These are phyloP conservation scores for Sesamia nonagrioides DNA, from an alignment of 1,140 invertebrate species.

Conservation along the genomic window DNA sequence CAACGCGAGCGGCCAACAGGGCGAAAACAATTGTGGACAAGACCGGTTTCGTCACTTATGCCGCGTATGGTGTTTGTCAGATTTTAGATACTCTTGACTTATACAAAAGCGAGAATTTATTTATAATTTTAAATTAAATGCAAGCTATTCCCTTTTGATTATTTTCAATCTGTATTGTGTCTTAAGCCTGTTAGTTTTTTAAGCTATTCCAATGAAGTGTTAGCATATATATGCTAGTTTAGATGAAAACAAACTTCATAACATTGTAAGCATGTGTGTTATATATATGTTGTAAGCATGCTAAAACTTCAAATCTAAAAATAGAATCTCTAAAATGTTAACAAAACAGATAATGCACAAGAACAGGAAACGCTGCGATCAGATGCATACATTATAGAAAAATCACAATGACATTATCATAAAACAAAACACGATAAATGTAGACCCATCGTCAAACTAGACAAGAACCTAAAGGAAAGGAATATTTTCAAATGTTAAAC, in stretches of 20 bases:
- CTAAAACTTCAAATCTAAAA: too few species aligned
- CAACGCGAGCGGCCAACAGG: constrained; percentile 63
- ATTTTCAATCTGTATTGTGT: too few species aligned
- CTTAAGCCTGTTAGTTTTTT: too few species aligned
- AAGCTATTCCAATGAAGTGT: not conserved
- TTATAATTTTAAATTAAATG: not conserved
- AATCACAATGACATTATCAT: too few species aligned
- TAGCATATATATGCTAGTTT: too few species aligned
- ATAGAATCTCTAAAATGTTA: too few species aligned
- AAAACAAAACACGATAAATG: constrained; percentile 1
- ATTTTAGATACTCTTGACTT: constrained; percentile 37
- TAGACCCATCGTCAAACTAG: not conserved
- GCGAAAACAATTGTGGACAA: constrained; percentile 73
- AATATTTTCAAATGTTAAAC: constrained; percentile 30
- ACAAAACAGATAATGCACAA: too few species aligned
- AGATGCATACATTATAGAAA: too few species aligned
- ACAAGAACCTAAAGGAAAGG: not conserved
- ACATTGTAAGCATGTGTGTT: too few species aligned
- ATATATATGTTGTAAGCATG: too few species aligned
- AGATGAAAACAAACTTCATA: too few species aligned
- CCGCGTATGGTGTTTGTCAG: constrained; percentile 16
- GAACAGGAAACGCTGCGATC: not conserved
- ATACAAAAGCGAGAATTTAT: not conserved
- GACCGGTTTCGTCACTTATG: constrained; percentile 62
- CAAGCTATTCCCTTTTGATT: not conserved